phyloP scores from a whole-genome alignment of 2,113 vertebrate genomes.

The Phylloscopus whistleri region DNA sequence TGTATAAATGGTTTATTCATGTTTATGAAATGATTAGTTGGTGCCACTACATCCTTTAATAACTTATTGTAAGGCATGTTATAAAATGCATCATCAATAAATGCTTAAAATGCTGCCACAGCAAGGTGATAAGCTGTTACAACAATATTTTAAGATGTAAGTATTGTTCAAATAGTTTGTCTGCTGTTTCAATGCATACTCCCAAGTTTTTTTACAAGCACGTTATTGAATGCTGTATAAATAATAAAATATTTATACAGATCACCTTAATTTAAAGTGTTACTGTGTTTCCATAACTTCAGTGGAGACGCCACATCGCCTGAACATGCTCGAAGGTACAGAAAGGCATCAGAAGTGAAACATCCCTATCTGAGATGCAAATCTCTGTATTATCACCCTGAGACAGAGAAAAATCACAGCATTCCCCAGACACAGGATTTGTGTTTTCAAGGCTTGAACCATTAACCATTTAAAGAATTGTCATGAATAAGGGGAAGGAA shows the following conservation, averaged over 20 bases:
- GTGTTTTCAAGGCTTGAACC: not conserved
- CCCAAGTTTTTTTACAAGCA: constrained; percentile 30
- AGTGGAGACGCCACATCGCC: not conserved
- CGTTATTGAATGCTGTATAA: constrained; percentile 12
- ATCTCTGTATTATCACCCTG: not conserved
- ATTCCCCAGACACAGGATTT: not conserved
- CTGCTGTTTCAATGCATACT: not conserved
- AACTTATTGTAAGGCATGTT: constrained; percentile 10
- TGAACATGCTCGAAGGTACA: not conserved
- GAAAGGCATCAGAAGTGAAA: not conserved
- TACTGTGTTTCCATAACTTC: constrained; percentile 24
- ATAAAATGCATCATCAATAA: constrained; percentile 57
- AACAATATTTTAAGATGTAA: constrained; percentile 56
- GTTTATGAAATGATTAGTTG: constrained; percentile 49
- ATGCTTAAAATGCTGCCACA: constrained; percentile 40
- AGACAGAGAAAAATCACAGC: not conserved
- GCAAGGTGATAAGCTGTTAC: constrained; percentile 34
- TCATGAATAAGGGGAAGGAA: not conserved
- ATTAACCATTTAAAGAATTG: not conserved
- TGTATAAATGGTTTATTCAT: constrained; percentile 21
- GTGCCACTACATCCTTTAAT: constrained; percentile 34
- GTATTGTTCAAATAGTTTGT: constrained; percentile 40
- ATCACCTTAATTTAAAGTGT: constrained; percentile 46
- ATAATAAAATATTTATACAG: constrained; percentile 60
- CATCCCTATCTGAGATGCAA: not conserved